Evolutionary conservation across 2,797 vertebrate genomes (phyloP), one percentile per base, ranked within the genome.

Genomic region (Tiaroga cobitis): DNA sequence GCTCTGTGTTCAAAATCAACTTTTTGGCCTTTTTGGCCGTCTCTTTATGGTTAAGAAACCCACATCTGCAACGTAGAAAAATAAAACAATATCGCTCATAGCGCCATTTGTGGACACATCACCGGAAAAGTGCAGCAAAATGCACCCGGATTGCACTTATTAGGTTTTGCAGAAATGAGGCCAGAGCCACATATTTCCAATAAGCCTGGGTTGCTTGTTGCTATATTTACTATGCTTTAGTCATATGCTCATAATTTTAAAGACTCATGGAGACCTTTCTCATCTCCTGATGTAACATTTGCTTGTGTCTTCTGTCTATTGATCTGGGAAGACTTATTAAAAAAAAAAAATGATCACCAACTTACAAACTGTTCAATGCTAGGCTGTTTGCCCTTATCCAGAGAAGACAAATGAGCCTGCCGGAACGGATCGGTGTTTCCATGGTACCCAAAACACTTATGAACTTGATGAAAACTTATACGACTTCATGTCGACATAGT

Each of bases 331-430:
- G 29, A 70, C 51, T 39, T 84, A 70, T 80, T 70, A 41, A 80
- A 70, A 19, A 65, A 65, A 56, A 34, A 72, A 11, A 79, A 72
- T 74, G n/a, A 83, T 73, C 49, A 80, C 34, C 15, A 72, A 54
- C 75, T 39, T 73, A 73, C 24, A 86, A 79, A 73, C 26, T 84
- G 65, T 43, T 84, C 73, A 10, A 68, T 84, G 51, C 21, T 61
- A 19, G 39, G 75, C 68, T 46, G 65, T 80, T 85, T 79, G 37
- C 65, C n/a, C 43, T 68, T 83, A 54, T 68, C 61, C 29, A 46
- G 34, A 41, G 73, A 77, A 69, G 74, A 80, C 67, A 85, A 80
- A 73, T 63, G 67, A 80, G 63, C 63, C n/a, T 69, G 74, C 37
- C 41, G 1, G 18, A 69, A 32, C 70, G 26, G 49, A 84, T 78